Conservation (phyloP, 2,888 invertebrate species). For the Trilocha varians region DNA sequence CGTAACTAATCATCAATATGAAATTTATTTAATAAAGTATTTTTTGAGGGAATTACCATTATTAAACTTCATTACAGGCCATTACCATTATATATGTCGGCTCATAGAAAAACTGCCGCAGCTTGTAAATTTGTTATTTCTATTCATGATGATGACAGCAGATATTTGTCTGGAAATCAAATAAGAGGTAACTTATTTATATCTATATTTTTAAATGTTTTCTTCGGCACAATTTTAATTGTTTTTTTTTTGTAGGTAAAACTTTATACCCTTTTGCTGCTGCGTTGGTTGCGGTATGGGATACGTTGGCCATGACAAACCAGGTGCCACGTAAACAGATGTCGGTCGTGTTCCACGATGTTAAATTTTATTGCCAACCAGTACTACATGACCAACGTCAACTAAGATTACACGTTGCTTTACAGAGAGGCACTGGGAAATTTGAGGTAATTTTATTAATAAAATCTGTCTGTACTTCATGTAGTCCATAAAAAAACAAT, state of each 20-base stretch:
- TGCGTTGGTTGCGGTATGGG: constrained; percentile 80
- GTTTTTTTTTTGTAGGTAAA: constrained; percentile 51
- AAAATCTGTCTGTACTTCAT: no score
- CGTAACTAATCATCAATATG: background rate
- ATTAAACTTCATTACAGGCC: constrained; percentile 8
- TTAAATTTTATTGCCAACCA: constrained; percentile 74
- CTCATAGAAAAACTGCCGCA: no score
- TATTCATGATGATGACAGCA: no score
- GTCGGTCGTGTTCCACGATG: constrained; percentile 78
- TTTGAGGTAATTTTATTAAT: constrained; percentile 62
- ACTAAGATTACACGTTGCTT: constrained; percentile 65
- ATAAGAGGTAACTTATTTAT: no score
- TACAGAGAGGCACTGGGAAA: constrained; percentile 72
- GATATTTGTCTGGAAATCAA: no score
- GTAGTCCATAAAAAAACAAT: no score
- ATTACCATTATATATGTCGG: no score
- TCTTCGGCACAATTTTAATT: background rate
- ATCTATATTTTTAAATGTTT: no score
- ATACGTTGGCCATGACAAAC: constrained; percentile 74
- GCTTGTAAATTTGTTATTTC: no score
- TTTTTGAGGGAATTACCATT: no score
- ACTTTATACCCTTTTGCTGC: constrained; percentile 85
- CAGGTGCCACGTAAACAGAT: constrained; percentile 71
- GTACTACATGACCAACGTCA: constrained; percentile 60
- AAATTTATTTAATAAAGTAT: no score